Evolutionary conservation across 2,113 vertebrate genomes (phyloP), one percentile per base, ranked within the genome.

Genomic region (Notechis scutatus): DNA sequence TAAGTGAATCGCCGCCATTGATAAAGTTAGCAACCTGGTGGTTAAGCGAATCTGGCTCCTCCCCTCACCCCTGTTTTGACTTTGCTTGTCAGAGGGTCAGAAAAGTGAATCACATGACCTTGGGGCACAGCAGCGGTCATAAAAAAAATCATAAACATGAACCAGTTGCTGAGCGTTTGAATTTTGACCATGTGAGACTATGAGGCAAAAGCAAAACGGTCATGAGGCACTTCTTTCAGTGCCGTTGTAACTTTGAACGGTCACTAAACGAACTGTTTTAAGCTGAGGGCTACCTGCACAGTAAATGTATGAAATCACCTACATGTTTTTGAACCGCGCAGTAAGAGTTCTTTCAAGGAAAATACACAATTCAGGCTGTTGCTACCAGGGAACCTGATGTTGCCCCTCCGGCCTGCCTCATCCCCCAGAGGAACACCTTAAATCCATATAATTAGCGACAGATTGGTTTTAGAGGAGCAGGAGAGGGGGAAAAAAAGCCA

Each of bases 381-480:
- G 86, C 50, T 20, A 52, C 47, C 6, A 23, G 10, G 15, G 69
- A 81, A 10, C 6, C 1, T 87, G 26, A 26, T 18, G 26, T 92
- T 26, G 47, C n/a, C 4, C 8, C 18, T 57, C 85, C 18, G 85
- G 87, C 20, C 34, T 90, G 57, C 34, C 29, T 59, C 52, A 21
- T 34, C 11, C 64, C 54, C 52, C 18, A 56, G 55, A 24, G 39
- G 54, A 23, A 5, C 29, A 23, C 29, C 26, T 85, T 45, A 85
- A 81, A 92, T 89, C 18, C 86, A 88, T 74, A 57, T 81, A 89
- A 89, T 81, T 56, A 89, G 34, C 56, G 61, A 81, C 92, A 81
- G 91, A 23, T 85, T 89, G 87, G 52, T 45, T 89, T 92, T 81
- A 89, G 92, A 92, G 18, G 61, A 56, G 50, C 87, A 92, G 7